Conservation (phyloP, 2,113 vertebrate genomes). For the Takifugu flavidus region DNA sequence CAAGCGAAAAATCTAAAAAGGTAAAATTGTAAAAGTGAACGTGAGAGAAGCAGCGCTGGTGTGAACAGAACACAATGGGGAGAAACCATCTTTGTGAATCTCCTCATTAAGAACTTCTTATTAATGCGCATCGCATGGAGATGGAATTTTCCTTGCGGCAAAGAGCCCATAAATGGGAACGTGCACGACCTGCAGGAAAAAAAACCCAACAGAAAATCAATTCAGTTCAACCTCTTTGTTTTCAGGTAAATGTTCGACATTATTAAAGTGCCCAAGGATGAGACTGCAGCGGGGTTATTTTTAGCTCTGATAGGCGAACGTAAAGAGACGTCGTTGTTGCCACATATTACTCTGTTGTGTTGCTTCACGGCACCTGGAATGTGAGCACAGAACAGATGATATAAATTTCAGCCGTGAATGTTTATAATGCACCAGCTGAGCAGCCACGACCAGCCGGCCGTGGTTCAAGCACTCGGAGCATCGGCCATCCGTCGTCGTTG, state of each 20-base stretch:
- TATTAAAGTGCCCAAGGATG: too few relatives aligned
- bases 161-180: neutral
- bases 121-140: constrained; percentile 31
- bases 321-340: too few relatives aligned
- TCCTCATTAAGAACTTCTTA: constrained; percentile 20
- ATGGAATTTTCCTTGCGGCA: constrained; percentile 5
- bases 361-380: too few relatives aligned
- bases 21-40: constrained; percentile 1
- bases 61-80: constrained; percentile 35
- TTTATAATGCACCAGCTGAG: constrained; percentile 33
- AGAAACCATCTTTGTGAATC: constrained; percentile 29
- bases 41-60: constrained; percentile 6
- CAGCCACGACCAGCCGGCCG: constrained; percentile 45
- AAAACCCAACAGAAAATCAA: neutral
- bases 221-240: too few relatives aligned
- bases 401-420: constrained; percentile 27
- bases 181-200: constrained; percentile 16
- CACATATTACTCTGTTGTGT: too few relatives aligned
- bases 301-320: too few relatives aligned
- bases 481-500: constrained; percentile 43
- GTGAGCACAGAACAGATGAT: neutral
- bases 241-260: too few relatives aligned
- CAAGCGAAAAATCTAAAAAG: neutral
- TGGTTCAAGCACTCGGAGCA: constrained; percentile 23
- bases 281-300: too few relatives aligned